Evolutionary conservation across 2,113 vertebrate genomes (phyloP).

Genomic region (Pandion haliaetus): DNA sequence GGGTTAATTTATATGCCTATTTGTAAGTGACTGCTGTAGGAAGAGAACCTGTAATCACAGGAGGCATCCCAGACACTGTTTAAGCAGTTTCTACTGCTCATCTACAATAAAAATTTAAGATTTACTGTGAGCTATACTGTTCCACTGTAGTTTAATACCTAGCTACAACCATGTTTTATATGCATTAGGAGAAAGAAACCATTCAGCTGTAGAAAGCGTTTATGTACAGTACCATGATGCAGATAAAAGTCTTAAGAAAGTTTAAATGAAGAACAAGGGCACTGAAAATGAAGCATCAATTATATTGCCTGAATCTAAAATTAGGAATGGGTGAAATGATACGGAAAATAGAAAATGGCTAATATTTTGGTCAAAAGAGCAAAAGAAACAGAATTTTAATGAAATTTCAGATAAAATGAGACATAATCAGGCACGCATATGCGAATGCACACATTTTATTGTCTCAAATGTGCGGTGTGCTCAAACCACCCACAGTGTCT

Average conservation of each 20-base stretch:
- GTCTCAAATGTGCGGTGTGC: not conserved
- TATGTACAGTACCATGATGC: conserved; percentile 66
- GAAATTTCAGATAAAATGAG: conserved; percentile 26
- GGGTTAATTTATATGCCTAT: conserved; percentile 59
- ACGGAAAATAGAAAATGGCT: conserved; percentile 56
- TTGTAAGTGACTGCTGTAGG: conserved; percentile 53
- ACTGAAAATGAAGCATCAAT: conserved; percentile 52
- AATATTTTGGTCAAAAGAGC: conserved; percentile 19
- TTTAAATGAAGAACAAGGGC: conserved; percentile 54
- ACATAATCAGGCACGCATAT: not conserved
- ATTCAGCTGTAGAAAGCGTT: conserved; percentile 59
- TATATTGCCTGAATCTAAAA: conserved; percentile 57
- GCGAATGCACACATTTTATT: not conserved
- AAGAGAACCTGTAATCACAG: conserved; percentile 42
- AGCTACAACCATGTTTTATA: conserved; percentile 64
- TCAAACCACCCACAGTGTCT: not conserved
- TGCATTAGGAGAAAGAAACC: conserved; percentile 66
- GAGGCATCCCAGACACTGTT: conserved; percentile 29
- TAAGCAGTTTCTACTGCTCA: conserved; percentile 42
- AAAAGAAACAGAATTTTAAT: conserved; percentile 32
- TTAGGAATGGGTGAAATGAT: conserved; percentile 46
- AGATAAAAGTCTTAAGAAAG: conserved; percentile 63
- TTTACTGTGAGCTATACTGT: conserved; percentile 55
- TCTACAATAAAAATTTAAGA: conserved; percentile 52
- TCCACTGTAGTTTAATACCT: conserved; percentile 68